These are phyloP conservation scores for Drosophila glabriapex DNA, from an alignment of 2,888 invertebrate species.

Conservation along the genomic window DNA sequence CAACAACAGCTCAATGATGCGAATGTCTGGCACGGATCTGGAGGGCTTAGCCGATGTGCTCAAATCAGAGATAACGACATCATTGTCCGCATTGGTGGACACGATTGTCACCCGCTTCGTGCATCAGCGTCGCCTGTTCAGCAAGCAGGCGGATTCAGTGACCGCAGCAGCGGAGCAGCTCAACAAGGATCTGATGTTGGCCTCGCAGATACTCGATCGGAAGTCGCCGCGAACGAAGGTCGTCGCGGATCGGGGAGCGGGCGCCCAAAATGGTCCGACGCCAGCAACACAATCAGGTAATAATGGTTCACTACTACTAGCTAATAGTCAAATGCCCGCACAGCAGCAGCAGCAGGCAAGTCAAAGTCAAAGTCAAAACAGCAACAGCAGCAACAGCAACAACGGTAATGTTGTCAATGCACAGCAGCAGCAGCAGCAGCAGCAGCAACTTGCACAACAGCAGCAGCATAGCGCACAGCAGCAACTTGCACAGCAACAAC, in stretches of 20 bases:
- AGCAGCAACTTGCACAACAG: slow-evolving; percentile 50
- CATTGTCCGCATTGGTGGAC: slow-evolving; percentile 93
- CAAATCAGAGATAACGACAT: slow-evolving; percentile 95
- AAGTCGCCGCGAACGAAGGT: slow-evolving; percentile 90
- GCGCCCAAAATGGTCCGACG: slow-evolving; percentile 82
- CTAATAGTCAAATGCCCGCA: slow-evolving; percentile 82
- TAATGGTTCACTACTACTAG: slow-evolving; percentile 84
- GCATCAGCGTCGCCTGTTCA: slow-evolving; percentile 91
- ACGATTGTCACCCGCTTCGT: slow-evolving; percentile 94
- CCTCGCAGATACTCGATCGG: slow-evolving; percentile 92
- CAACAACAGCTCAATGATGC: slow-evolving; percentile 88
- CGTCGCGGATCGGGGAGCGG: slow-evolving; percentile 80
- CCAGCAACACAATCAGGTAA: slow-evolving; percentile 85
- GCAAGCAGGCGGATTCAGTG: slow-evolving; percentile 91
- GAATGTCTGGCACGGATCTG: slow-evolving; percentile 91
- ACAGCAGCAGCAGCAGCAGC: slow-evolving; percentile 86
- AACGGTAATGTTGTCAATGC: slow-evolving; percentile 58
- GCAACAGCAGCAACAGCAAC: slow-evolving; percentile 75
- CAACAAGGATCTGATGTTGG: slow-evolving; percentile 93
- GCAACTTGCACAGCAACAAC: slow-evolving; percentile 82
- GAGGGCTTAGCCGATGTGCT: slow-evolving; percentile 96
- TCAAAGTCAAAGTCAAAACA: slow-evolving; percentile 80
- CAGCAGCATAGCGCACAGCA: slow-evolving; percentile 83
- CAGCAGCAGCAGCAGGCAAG: slow-evolving; percentile 49
- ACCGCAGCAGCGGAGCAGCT: slow-evolving; percentile 93